Conservation (phyloP, 2,888 invertebrate genomes). For the Uloborus plumipes region DNA sequence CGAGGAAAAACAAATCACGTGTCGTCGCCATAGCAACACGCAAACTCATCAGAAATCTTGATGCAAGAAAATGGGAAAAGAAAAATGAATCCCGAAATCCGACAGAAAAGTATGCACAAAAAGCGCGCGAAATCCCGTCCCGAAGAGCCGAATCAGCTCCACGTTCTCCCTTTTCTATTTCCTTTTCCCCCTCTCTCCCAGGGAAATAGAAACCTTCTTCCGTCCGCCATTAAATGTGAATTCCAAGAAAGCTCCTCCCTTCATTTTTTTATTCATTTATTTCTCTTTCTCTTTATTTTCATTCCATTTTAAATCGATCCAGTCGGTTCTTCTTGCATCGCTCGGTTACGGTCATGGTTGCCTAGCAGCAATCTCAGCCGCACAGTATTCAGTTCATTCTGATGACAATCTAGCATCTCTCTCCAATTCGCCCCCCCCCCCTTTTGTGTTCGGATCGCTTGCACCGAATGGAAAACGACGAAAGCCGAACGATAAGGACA, state of each 20-base stretch:
- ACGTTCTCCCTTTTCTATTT: constrained; percentile 29
- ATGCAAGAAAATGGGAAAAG: constrained; percentile 14
- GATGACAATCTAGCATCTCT: constrained; percentile 38
- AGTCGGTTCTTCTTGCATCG: constrained; percentile 23
- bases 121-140: constrained; percentile 32
- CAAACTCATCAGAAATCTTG: constrained; percentile 43
- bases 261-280: constrained; percentile 57
- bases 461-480: constrained; percentile 24
- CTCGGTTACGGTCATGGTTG: constrained; percentile 49
- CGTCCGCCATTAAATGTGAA: constrained; percentile 63
- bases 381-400: constrained; percentile 55
- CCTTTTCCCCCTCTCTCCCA: constrained; percentile 20
- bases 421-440: neutral
- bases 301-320: constrained; percentile 63
- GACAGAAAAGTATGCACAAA: constrained; percentile 27
- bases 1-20: constrained; percentile 29
- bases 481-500: constrained; percentile 35
- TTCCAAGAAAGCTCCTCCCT: constrained; percentile 63
- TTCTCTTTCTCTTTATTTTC: constrained; percentile 50
- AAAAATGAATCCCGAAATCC: constrained; percentile 56
- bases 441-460: constrained; percentile 19
- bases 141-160: constrained; percentile 37
- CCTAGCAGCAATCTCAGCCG: constrained; percentile 61
- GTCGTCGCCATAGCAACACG: constrained; percentile 33
- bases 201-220: constrained; percentile 63